Evolutionary conservation across 2,888 invertebrate species (phyloP), one percentile per base, ranked within the genome.

Genomic region (Hecatera dysodea): DNA sequence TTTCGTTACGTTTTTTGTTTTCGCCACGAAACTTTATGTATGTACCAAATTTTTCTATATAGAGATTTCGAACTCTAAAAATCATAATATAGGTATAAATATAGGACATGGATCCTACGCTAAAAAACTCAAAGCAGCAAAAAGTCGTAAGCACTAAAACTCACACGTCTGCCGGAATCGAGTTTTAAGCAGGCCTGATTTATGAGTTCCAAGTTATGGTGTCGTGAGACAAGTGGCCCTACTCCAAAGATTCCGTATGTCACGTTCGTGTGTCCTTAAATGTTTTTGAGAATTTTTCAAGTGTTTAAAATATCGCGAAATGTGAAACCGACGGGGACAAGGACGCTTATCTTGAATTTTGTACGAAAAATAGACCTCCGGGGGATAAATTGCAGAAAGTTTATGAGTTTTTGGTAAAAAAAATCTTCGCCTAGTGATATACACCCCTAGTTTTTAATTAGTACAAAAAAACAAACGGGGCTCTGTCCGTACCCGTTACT

Each of bases 131-230:
- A 12, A 11, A 33, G 17, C 44, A 55, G 36, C 24, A 74, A 75
- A 76, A 78, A 66, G 62, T 88, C 90, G 87, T 83, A 33, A 11
- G 22, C n/a, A 87, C 29, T 90, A 89, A 91, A 83, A 77, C 46
- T 53, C 50, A n/a, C 55, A 15, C 57, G 70, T 67, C 72, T 68
- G 67, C 66, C 85, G 75, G 77, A 85, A 84, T 84, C 75, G 86
- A 90, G 88, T 92, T 93, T 93, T 94, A 93, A 95, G 92, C 91
- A 94, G 92, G 84, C 80, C 90, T 93, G 94, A 95, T 95, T 95
- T 95, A 95, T 94, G 88, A 87, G 79, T 63, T 68, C 78, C 82
- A 83, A 90, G 91, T 88, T 89, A 86, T 85, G 88, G 90, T 91
- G 90, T 90, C 91, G 90, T 91, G 93, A 89, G 94, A 94, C 94